These are phyloP conservation scores for Tortricodes alternella DNA, from an alignment of 2,888 invertebrate genomes.

Conservation along the genomic window DNA sequence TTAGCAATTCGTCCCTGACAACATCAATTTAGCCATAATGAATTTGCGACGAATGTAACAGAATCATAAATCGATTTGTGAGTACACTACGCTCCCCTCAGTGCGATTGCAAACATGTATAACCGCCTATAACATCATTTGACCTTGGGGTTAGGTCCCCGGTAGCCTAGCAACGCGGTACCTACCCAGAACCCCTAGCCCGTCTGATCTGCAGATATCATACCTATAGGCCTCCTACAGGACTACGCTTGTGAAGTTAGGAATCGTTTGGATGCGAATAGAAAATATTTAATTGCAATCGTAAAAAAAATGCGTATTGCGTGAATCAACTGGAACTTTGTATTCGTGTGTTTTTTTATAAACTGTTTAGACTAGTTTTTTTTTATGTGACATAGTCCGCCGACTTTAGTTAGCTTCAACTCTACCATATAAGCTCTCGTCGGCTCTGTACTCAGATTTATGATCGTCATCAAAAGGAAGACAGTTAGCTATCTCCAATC, in stretches of 20 bases:
- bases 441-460: too few relatives aligned
- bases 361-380: too few relatives aligned
- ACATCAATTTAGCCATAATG: slow-evolving; percentile 37
- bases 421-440: too few relatives aligned
- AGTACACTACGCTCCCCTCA: slow-evolving; percentile 53
- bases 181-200: slow-evolving; percentile 70
- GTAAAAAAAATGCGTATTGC: too few relatives aligned
- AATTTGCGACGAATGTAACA: slow-evolving; percentile 42
- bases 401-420: too few relatives aligned
- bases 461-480: too few relatives aligned
- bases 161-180: slow-evolving; percentile 77
- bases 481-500: too few relatives aligned
- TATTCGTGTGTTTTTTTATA: too few relatives aligned
- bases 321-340: too few relatives aligned
- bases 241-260: slow-evolving; percentile 53
- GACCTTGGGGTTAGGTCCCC: slow-evolving; percentile 75
- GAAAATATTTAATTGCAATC: slow-evolving; percentile 6
- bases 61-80: slow-evolving; percentile 55
- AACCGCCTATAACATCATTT: slow-evolving; percentile 63
- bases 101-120: slow-evolving; percentile 55
- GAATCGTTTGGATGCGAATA: slow-evolving; percentile 40
- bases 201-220: slow-evolving; percentile 70
- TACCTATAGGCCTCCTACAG: slow-evolving; percentile 72
- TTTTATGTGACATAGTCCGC: too few relatives aligned
- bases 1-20: slow-evolving; percentile 13